These are phyloP conservation scores for Ptilodon capucinus DNA, from an alignment of 2,888 invertebrate species.

Conservation along the genomic window DNA sequence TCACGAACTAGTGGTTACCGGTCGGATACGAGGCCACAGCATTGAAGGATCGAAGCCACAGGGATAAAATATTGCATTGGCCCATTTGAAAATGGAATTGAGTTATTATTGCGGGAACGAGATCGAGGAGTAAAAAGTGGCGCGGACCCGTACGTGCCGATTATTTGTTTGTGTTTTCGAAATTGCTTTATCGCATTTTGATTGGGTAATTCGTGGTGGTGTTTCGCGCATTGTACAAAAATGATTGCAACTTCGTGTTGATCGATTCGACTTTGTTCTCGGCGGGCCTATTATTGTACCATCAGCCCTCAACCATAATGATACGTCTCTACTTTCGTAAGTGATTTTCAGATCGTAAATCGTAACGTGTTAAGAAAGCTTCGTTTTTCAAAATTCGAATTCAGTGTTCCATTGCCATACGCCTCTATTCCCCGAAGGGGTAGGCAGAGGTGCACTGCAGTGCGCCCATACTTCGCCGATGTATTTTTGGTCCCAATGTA, in stretches of 20 bases:
- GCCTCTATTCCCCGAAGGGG: too few relatives aligned
- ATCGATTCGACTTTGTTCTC: not conserved
- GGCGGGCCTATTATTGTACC: not conserved
- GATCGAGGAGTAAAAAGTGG: not conserved
- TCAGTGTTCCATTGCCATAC: not conserved
- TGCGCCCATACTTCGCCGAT: too few relatives aligned
- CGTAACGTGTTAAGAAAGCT: not conserved
- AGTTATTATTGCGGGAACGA: not conserved
- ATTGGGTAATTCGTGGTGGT: not conserved
- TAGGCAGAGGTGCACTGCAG: too few relatives aligned
- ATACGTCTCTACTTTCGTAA: constrained; percentile 3
- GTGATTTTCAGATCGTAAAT: not conserved
- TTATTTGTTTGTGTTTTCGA: constrained; percentile 1
- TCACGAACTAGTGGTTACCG: not conserved
- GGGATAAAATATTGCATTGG: not conserved
- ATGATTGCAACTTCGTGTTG: not conserved
- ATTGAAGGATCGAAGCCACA: not conserved
- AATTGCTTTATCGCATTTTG: constrained; percentile 1
- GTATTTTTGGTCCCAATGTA: too few relatives aligned
- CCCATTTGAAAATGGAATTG: not conserved
- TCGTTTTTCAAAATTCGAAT: not conserved
- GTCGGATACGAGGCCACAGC: not conserved
- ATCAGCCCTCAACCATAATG: not conserved
- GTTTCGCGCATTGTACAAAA: not conserved
- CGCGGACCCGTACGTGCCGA: not conserved